Conservation (phyloP, 2,888 invertebrate species). For the Agrypnus murinus region DNA sequence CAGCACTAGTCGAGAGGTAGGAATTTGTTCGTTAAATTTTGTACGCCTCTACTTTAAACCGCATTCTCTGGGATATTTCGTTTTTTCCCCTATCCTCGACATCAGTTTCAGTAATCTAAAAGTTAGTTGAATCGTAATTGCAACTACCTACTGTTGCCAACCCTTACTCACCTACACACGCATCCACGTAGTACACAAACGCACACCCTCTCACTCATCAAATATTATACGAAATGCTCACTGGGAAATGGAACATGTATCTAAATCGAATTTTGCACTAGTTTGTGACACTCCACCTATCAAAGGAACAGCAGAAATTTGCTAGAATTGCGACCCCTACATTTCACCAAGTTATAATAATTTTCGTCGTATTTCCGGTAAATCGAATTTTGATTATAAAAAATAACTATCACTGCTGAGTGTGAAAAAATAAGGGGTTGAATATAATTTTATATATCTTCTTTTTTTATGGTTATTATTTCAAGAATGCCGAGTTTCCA, state of each 20-base stretch:
- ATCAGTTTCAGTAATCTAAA: constrained; percentile 27
- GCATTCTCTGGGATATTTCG: constrained; percentile 43
- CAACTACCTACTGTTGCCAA: constrained; percentile 24
- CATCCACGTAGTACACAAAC: no score
- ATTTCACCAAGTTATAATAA: constrained; percentile 23
- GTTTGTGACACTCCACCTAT: constrained; percentile 52
- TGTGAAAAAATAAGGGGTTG: no score
- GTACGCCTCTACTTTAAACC: constrained; percentile 22
- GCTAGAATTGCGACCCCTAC: constrained; percentile 19
- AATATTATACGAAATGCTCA: constrained; percentile 29
- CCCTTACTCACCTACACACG: no score
- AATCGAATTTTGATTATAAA: no score
- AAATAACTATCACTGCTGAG: no score
- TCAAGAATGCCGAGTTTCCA: no score
- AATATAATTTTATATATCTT: no score
- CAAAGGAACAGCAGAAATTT: constrained; percentile 52
- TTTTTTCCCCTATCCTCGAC: constrained; percentile 36
- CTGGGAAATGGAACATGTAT: constrained; percentile 33
- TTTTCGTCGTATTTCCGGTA: constrained; percentile 4
- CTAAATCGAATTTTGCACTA: constrained; percentile 47
- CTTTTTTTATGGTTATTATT: no score
- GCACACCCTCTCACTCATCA: constrained; percentile 33
- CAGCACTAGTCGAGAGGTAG: no score
- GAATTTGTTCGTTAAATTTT: no score
- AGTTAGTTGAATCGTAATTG: constrained; percentile 48